Percentiles rank a stretch among this genome's conserved stretches.
phyloP scores from a whole-genome alignment of 2,888 invertebrate species.

The Dicycla oo region DNA sequence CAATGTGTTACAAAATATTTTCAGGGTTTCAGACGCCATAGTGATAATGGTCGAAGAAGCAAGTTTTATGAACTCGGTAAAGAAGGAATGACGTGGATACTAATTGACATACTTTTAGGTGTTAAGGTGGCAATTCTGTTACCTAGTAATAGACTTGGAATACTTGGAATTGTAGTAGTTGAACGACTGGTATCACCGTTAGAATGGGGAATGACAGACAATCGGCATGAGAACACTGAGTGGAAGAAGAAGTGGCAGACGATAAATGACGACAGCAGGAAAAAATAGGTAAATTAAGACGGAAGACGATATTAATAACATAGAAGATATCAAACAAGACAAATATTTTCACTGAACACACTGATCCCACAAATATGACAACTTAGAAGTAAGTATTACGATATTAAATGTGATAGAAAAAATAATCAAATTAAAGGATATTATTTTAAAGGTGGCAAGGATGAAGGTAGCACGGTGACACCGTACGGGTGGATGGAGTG shows the following conservation, averaged over 20 bases:
- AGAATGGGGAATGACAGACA: neutral
- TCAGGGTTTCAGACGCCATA: constrained; percentile 13
- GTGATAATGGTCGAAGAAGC: constrained; percentile 8
- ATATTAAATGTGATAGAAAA: too few relatives aligned
- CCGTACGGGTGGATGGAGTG: too few relatives aligned
- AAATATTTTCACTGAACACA: neutral
- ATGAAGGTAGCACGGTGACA: too few relatives aligned
- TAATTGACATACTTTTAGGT: constrained; percentile 7
- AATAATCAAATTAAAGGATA: too few relatives aligned
- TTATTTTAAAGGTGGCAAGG: too few relatives aligned
- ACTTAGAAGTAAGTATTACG: too few relatives aligned
- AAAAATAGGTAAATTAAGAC: neutral
- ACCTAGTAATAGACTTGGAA: neutral
- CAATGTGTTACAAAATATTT: constrained; percentile 28
- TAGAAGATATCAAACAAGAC: neutral
- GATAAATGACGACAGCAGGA: neutral
- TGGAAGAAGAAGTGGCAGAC: neutral
- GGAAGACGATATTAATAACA: too few relatives aligned
- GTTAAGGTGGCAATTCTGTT: neutral
- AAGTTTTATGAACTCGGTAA: neutral
- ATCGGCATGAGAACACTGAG: neutral
- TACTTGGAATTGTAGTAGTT: neutral
- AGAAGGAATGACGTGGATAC: neutral
- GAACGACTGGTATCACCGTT: neutral
- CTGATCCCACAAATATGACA: too few relatives aligned